phyloP scores from a whole-genome alignment of 2,113 vertebrate species.

The Phoenicopterus ruber region DNA sequence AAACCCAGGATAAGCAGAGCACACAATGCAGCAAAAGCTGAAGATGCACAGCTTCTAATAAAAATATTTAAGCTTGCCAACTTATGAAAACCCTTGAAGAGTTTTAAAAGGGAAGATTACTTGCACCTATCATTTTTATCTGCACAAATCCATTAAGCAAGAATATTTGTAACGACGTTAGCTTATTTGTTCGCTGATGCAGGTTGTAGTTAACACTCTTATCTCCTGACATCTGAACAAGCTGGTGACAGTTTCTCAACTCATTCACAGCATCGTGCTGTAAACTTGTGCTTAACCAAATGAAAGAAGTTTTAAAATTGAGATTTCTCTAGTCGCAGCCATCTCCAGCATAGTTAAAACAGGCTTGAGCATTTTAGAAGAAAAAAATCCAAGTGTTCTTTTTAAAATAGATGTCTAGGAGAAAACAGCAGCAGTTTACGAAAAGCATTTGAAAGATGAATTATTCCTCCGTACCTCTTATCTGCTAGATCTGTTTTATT shows the following conservation, averaged over 20 bases:
- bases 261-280: background rate
- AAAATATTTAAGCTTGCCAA: background rate
- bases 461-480: slow-evolving; percentile 83
- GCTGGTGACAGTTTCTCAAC: background rate
- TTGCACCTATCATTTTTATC: background rate
- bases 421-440: background rate
- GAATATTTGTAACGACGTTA: background rate
- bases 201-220: background rate
- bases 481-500: slow-evolving; percentile 99
- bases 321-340: background rate
- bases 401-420: background rate
- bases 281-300: background rate
- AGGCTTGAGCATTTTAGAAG: background rate
- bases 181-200: background rate
- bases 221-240: background rate
- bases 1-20: background rate
- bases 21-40: background rate
- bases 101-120: background rate
- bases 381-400: fast-evolving
- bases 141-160: background rate
- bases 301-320: background rate
- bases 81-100: background rate
- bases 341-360: background rate
- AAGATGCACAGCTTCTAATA: background rate
- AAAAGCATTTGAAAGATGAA: background rate